Evolutionary conservation across 1,140 invertebrate genomes (phyloP).

Genomic region (Cotesia chilonis): DNA sequence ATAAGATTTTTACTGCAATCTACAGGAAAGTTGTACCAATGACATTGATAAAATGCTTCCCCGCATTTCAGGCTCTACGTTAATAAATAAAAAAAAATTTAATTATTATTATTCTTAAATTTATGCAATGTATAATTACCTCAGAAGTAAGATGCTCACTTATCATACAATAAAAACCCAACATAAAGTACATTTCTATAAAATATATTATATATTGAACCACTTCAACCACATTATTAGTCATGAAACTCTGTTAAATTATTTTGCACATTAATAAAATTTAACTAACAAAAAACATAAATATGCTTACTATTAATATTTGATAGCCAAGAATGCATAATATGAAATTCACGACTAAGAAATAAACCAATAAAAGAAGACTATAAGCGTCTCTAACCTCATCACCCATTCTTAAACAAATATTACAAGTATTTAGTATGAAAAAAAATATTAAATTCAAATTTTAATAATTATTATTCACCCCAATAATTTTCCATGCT

Average conservation of each 20-base stretch:
- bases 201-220: too few species aligned
- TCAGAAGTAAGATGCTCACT: slow-evolving; percentile 50
- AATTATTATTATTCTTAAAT: not conserved
- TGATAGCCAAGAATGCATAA: slow-evolving; percentile 56
- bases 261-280: too few species aligned
- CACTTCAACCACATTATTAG: too few species aligned
- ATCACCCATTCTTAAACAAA: slow-evolving; percentile 51
- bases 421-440: not conserved
- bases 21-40: slow-evolving; percentile 38
- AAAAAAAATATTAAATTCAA: too few species aligned
- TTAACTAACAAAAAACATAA: not conserved
- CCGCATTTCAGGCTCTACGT: slow-evolving; percentile 37
- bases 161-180: too few species aligned
- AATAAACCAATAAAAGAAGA: slow-evolving; percentile 48
- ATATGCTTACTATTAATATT: slow-evolving; percentile 49
- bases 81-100: slow-evolving; percentile 3
- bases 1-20: slow-evolving; percentile 39
- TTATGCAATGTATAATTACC: slow-evolving; percentile 38
- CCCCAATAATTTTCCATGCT: too few species aligned
- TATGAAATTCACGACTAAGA: slow-evolving; percentile 49
- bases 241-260: too few species aligned
- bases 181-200: too few species aligned
- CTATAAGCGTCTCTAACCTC: slow-evolving; percentile 48
- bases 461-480: too few species aligned
- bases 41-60: slow-evolving; percentile 42